Evolutionary conservation across 2,113 vertebrate genomes (phyloP).

Genomic region (Mustela lutreola): DNA sequence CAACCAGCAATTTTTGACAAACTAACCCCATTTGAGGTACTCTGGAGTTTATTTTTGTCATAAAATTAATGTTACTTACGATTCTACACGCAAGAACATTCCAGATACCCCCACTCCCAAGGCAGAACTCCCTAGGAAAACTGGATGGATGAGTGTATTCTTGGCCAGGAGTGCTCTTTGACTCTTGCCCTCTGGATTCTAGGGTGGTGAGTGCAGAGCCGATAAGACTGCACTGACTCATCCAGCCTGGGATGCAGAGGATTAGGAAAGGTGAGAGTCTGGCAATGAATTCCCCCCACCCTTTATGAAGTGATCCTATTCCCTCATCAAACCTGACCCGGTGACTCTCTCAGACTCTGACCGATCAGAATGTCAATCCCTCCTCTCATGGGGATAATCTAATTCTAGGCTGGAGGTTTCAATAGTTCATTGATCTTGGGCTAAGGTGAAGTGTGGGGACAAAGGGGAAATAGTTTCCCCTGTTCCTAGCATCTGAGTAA

Average conservation of each 20-base stretch:
- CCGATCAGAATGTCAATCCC: not conserved
- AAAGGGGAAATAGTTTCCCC: not conserved
- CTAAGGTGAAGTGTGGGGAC: not conserved
- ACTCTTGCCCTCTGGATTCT: not conserved
- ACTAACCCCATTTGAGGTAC: not conserved
- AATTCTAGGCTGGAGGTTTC: not conserved
- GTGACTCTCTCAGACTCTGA: not conserved
- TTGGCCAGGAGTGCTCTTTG: not conserved
- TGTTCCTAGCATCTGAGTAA: not conserved
- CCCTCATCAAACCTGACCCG: not conserved
- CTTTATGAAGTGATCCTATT: too few relatives aligned
- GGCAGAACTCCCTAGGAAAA: not conserved
- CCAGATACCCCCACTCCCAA: not conserved
- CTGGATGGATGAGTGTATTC: not conserved
- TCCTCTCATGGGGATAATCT: not conserved
- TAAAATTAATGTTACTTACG: not conserved
- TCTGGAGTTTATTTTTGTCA: not conserved
- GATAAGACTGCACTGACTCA: not conserved
- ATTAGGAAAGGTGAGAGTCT: not conserved
- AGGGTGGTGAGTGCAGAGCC: not conserved
- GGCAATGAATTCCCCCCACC: fast-evolving
- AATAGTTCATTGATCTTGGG: not conserved
- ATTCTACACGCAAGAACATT: not conserved
- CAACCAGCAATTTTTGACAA: not conserved
- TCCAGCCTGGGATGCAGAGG: not conserved